Evolutionary conservation across 2,113 vertebrate genomes (phyloP).

Genomic region (Nyctereutes procyonoides): DNA sequence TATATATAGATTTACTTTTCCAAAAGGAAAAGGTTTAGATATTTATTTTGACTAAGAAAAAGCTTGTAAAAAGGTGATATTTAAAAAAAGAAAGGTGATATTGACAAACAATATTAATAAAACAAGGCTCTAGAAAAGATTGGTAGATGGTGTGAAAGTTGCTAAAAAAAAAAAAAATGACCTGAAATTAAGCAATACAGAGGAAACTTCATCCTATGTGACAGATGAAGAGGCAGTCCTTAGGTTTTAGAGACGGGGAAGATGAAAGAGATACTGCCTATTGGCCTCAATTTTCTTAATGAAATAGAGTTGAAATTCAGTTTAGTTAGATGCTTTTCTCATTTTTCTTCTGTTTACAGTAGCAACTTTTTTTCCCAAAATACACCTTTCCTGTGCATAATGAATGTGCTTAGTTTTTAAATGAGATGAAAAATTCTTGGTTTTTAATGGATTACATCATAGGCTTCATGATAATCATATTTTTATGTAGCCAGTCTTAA

Average conservation of each 20-base stretch:
- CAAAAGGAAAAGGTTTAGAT: neutral
- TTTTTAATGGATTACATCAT: neutral
- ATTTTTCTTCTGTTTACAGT: neutral
- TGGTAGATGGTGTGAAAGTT: neutral
- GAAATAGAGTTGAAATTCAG: neutral
- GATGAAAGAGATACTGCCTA: neutral
- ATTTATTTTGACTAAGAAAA: neutral
- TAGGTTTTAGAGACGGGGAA: neutral
- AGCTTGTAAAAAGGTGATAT: neutral
- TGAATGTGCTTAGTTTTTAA: neutral
- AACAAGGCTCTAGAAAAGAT: neutral
- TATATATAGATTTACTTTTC: neutral
- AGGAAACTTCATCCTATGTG: neutral
- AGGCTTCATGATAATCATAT: neutral
- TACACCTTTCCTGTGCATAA: neutral
- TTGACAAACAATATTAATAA: neutral
- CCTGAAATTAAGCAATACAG: neutral
- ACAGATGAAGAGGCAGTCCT: neutral
- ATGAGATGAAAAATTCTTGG: neutral
- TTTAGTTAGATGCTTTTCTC: neutral
- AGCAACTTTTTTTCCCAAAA: neutral
- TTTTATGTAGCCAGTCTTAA: neutral
- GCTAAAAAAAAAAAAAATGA: neutral
- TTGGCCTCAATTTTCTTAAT: neutral
- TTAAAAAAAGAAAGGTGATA: neutral